Percentiles rank a stretch among this genome's conserved stretches.
Conservation (phyloP, 2,888 invertebrate species). For the Chalcis sispes region DNA sequence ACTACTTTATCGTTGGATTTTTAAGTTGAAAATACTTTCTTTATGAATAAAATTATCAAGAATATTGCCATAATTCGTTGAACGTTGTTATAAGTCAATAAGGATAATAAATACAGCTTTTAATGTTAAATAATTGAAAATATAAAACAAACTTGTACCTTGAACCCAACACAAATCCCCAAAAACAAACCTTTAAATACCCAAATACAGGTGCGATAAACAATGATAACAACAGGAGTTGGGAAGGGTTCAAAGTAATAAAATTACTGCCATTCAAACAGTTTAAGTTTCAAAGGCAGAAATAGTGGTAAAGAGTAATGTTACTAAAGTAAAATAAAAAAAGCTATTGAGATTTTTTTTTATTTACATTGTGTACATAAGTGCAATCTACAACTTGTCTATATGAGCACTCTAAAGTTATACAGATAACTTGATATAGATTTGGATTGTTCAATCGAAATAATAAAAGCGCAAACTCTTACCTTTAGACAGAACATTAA, state of each 20-base stretch:
- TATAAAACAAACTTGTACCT: slow-evolving; percentile 58
- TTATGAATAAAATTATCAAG: neutral
- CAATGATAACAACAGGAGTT: slow-evolving; percentile 27
- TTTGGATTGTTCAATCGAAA: neutral
- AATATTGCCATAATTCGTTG: too few species aligned
- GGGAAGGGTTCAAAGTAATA: slow-evolving; percentile 65
- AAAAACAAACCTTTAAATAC: slow-evolving; percentile 44
- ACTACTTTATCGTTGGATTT: neutral
- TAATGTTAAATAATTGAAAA: slow-evolving; percentile 46
- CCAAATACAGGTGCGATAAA: slow-evolving; percentile 9
- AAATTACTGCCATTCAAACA: slow-evolving; percentile 31
- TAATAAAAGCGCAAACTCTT: slow-evolving; percentile 27
- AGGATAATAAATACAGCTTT: slow-evolving; percentile 60
- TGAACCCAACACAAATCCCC: slow-evolving; percentile 61
- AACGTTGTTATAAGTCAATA: too few species aligned
- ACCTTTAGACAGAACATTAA: slow-evolving; percentile 26
- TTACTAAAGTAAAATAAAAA: neutral
- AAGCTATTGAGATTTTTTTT: slow-evolving; percentile 10
- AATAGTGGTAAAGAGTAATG: neutral
- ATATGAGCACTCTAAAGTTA: neutral
- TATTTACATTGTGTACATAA: slow-evolving; percentile 22
- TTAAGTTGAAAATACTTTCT: slow-evolving; percentile 9
- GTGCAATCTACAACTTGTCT: slow-evolving; percentile 12
- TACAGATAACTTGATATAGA: neutral
- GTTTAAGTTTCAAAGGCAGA: slow-evolving; percentile 33